Conservation (phyloP, 2,888 invertebrate species). For the Chromoteleia sp. region DNA sequence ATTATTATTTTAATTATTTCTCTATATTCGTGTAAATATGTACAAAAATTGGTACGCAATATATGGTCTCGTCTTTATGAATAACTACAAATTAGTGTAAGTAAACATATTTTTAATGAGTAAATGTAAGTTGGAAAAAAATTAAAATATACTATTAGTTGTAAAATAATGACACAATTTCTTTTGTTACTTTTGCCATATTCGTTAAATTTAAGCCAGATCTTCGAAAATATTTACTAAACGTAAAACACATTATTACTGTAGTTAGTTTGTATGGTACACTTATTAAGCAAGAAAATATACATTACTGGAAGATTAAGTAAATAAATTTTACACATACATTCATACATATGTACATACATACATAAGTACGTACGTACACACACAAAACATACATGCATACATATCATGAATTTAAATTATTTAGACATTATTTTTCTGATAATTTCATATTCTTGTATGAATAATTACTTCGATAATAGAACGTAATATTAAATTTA, state of each 20-base stretch:
- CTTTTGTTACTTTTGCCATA: constrained; percentile 25
- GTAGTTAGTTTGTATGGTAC: constrained; percentile 13
- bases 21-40: constrained; percentile 59
- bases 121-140: constrained; percentile 36
- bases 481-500: no score
- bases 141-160: constrained; percentile 47
- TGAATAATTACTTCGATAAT: no score
- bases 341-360: no score
- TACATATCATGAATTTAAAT: constrained; percentile 20
- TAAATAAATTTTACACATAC: constrained; percentile 42
- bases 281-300: constrained; percentile 23
- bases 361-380: no score
- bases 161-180: constrained; percentile 20
- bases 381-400: no score
- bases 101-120: constrained; percentile 53
- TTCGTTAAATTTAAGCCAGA: constrained; percentile 21
- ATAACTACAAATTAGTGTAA: constrained; percentile 53
- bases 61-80: constrained; percentile 45
- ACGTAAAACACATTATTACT: not conserved
- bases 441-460: no score
- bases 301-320: constrained; percentile 24
- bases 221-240: constrained; percentile 13
- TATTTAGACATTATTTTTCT: not conserved
- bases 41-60: constrained; percentile 58
- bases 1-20: constrained; percentile 28